phyloP scores from a whole-genome alignment of 1,140 invertebrate genomes.

The Choristoneura fumiferana region DNA sequence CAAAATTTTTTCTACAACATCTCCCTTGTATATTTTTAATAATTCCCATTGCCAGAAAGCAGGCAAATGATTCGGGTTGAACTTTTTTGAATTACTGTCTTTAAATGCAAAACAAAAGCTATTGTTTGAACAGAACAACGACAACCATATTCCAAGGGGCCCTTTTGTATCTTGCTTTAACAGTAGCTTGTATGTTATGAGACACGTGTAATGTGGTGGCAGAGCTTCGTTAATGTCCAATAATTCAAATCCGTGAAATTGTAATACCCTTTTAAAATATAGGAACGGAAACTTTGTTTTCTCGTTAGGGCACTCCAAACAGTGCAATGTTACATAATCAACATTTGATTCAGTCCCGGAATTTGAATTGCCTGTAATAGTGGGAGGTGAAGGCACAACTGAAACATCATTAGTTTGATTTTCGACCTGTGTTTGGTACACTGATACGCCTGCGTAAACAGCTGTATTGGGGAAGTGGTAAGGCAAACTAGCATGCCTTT shows the following conservation, averaged over 20 bases:
- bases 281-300: conserved; percentile 51
- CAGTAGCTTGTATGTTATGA: conserved; percentile 59
- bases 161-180: conserved; percentile 45
- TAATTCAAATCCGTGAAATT: conserved; percentile 48
- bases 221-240: conserved; percentile 28
- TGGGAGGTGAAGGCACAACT: neutral
- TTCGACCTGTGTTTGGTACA: neutral
- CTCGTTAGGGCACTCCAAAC: conserved; percentile 52
- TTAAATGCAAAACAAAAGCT: conserved; percentile 51
- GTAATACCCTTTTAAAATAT: conserved; percentile 53
- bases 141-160: conserved; percentile 42
- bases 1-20: conserved; percentile 42
- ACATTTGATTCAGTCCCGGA: neutral
- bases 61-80: conserved; percentile 45
- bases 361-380: neutral
- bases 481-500: neutral
- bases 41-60: conserved; percentile 70
- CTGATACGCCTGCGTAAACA: neutral
- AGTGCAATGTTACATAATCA: conserved; percentile 46
- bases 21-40: conserved; percentile 47
- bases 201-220: conserved; percentile 28
- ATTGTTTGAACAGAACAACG: conserved; percentile 38
- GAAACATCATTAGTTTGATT: neutral
- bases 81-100: conserved; percentile 31
- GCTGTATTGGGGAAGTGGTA: neutral